Evolutionary conservation across 2,888 invertebrate genomes (phyloP), one percentile per base, ranked within the genome.

Genomic region (Conistra vaccinii): DNA sequence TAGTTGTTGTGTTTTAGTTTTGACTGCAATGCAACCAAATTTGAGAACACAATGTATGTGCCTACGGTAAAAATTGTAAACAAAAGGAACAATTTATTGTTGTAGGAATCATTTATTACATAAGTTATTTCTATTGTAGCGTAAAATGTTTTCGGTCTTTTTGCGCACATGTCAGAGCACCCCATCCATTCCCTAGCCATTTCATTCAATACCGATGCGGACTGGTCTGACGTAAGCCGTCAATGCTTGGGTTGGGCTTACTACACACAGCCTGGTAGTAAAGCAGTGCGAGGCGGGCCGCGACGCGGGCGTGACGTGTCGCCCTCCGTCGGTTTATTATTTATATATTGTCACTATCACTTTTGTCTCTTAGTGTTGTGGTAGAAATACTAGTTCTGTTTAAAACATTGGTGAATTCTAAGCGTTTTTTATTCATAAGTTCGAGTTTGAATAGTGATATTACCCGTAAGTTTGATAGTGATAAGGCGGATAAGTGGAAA

Each of bases 401-500:
- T 48, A 57, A 73, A 74, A 57, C 58, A 63, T 39, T 80, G 29
- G 88, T 88, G 83, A 80, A 89, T 88, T 90, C 77, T 77, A 80
- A 65, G 88, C 79, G 71, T 80, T 82, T 87, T 87, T 85, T 80
- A 87, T 88, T 88, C 80, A 89, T 84, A 83, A 73, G 76, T 80
- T 74, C 81, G 79, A 88, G 85, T 86, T 84, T 83, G 89, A 90
- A 90, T 88, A 87, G 89, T 91, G 89, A 79, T 89, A 89, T 90
- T 85, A 88, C 63, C 85, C 84, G 93, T 93, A 94, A 94, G 94
- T 94, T 66, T 90, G 80, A 84, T 89, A 91, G 92, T 94, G 93
- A 93, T 94, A 94, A 93, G 91, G 91, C 88, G 90, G 90, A 93
- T 94, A 92, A 93, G 95, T 95, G 95, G 94, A 94, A 93, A 92